Conservation (phyloP, 2,113 vertebrate genomes). For the Brachypodius melanocephalos region DNA sequence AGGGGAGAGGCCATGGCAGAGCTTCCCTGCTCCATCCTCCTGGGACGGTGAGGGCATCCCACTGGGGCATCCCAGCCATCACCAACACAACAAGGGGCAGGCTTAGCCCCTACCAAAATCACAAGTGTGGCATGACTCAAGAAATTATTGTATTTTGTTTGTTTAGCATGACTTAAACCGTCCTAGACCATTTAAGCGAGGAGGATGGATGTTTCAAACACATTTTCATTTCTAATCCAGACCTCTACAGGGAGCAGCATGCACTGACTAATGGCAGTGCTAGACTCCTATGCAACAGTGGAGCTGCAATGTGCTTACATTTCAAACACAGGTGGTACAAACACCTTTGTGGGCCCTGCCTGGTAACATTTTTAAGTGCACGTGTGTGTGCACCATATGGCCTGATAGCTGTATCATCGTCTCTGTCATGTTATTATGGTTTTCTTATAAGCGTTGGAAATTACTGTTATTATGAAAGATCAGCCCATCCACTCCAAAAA, state of each 20-base stretch:
- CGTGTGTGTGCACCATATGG: accelerated
- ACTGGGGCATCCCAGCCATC: accelerated
- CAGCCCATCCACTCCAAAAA: neutral
- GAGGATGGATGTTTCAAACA: neutral
- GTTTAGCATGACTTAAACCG: accelerated
- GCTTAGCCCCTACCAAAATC: neutral
- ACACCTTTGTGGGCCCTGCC: neutral
- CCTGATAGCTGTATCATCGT: accelerated
- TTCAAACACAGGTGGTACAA: neutral
- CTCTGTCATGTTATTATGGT: neutral
- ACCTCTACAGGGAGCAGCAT: neutral
- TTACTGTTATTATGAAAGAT: neutral
- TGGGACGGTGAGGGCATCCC: accelerated
- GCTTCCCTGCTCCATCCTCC: neutral
- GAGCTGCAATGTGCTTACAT: neutral
- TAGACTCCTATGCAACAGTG: neutral
- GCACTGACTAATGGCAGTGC: neutral
- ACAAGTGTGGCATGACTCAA: neutral
- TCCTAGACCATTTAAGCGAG: neutral
- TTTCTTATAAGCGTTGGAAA: neutral
- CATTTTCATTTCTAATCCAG: neutral
- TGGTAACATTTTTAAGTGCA: neutral
- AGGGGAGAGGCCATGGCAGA: accelerated
- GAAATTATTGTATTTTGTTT: neutral
- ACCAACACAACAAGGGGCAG: neutral